A percentile compares a stretch with the other conserved stretches of the same genome.
Evolutionary conservation across 2,797 vertebrate species (phyloP).

Genomic region (Pteropus rufus): DNA sequence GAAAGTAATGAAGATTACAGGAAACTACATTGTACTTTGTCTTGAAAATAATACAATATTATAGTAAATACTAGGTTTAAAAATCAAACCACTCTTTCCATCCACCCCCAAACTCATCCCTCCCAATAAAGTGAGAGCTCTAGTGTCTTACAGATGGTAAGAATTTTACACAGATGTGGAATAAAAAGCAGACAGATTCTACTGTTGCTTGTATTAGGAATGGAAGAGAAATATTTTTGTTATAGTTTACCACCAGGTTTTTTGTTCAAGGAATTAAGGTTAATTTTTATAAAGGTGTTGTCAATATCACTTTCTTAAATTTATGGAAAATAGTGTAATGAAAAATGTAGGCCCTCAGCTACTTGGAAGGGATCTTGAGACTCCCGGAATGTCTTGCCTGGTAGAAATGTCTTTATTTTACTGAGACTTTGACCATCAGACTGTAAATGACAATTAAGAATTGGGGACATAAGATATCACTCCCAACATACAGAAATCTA

Average conservation of each 20-base stretch:
- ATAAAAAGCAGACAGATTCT: background rate
- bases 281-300: background rate
- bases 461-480: background rate
- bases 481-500: background rate
- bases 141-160: background rate
- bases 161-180: background rate
- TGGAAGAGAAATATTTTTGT: background rate
- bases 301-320: background rate
- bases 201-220: background rate
- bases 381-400: background rate
- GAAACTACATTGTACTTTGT: background rate
- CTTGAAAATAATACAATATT: background rate
- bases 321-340: background rate
- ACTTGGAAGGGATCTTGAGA: background rate
- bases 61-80: background rate
- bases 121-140: background rate
- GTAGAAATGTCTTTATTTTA: background rate
- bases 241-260: background rate
- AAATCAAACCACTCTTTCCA: background rate
- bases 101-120: accelerated
- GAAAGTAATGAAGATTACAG: background rate
- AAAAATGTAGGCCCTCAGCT: background rate
- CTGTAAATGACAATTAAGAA: background rate
- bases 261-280: background rate
- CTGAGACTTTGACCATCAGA: background rate